These are phyloP conservation scores for Drosophila ficusphila DNA, from an alignment of 1,140 invertebrate species.

Conservation along the genomic window DNA sequence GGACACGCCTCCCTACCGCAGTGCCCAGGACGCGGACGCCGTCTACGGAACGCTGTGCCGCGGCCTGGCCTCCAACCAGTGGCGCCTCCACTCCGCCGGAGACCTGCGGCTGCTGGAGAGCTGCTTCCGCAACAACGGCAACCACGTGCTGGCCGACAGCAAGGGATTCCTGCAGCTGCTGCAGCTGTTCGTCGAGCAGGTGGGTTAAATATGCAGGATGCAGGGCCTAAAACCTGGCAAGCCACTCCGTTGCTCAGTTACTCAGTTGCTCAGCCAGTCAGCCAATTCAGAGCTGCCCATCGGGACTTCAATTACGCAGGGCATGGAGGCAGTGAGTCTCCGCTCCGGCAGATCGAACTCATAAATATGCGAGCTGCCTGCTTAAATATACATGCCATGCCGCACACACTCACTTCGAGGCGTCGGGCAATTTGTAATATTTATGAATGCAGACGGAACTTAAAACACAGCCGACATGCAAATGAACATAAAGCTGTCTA, in stretches of 20 bases:
- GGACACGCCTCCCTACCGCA: conserved; percentile 44
- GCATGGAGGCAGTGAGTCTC: no score
- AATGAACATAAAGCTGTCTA: conserved; percentile 36
- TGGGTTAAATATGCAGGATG: conserved; percentile 53
- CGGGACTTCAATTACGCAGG: conserved; percentile 45
- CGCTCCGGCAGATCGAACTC: conserved; percentile 20
- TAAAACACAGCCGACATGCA: conserved; percentile 46
- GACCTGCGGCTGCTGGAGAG: conserved; percentile 68
- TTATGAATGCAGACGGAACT: conserved; percentile 55
- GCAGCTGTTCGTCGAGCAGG: conserved; percentile 73
- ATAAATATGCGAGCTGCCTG: conserved; percentile 48
- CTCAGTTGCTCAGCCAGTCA: no score
- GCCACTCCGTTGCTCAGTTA: no score
- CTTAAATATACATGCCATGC: conserved; percentile 43
- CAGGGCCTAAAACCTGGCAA: conserved; percentile 15
- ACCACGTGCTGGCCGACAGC: conserved; percentile 77
- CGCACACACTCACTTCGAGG: conserved; percentile 37
- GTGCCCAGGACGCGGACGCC: conserved; percentile 64
- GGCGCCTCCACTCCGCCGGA: conserved; percentile 45
- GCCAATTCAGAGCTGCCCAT: conserved; percentile 38
- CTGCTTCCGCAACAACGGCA: conserved; percentile 77
- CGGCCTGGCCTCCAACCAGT: conserved; percentile 39
- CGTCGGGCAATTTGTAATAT: conserved; percentile 49
- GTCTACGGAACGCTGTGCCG: conserved; percentile 62
- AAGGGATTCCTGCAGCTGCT: conserved; percentile 77